Percentiles rank a stretch among this genome's conserved stretches.
Conservation (phyloP, 2,113 vertebrate genomes). For the Recurvirostra avosetta region DNA sequence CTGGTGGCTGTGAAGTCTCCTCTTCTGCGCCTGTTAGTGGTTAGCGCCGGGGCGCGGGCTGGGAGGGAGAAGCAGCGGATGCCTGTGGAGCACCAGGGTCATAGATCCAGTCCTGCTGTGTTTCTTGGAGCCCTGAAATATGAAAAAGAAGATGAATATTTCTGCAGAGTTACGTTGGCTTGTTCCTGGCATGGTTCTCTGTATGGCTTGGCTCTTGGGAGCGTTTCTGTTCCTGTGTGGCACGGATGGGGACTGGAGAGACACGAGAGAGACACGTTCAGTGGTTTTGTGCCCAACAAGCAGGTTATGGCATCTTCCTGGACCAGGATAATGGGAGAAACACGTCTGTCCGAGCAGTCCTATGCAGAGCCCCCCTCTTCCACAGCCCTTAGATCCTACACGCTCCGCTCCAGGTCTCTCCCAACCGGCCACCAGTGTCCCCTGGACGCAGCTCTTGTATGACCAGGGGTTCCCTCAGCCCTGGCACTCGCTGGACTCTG, state of each 20-base stretch:
- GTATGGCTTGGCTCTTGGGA: background rate
- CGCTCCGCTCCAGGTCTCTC: background rate
- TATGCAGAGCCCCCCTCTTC: background rate
- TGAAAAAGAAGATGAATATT: background rate
- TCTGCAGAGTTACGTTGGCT: background rate
- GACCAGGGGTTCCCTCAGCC: background rate
- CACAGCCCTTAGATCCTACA: background rate
- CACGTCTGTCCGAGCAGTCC: accelerated
- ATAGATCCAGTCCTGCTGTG: background rate
- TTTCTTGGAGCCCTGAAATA: background rate
- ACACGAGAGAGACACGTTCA: background rate
- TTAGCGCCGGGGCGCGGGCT: background rate
- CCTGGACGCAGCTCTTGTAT: background rate
- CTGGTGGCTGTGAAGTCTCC: background rate
- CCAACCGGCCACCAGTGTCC: background rate
- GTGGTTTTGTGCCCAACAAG: background rate
- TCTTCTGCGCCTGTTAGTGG: background rate
- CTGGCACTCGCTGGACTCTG: background rate
- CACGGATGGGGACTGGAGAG: background rate
- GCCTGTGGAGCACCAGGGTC: background rate
- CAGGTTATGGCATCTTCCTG: background rate
- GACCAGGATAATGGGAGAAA: background rate
- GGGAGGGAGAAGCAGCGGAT: background rate
- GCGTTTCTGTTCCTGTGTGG: background rate
- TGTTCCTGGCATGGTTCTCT: background rate